Evolutionary conservation across 2,797 vertebrate genomes (phyloP).

Genomic region (Phalloptychus januarius): DNA sequence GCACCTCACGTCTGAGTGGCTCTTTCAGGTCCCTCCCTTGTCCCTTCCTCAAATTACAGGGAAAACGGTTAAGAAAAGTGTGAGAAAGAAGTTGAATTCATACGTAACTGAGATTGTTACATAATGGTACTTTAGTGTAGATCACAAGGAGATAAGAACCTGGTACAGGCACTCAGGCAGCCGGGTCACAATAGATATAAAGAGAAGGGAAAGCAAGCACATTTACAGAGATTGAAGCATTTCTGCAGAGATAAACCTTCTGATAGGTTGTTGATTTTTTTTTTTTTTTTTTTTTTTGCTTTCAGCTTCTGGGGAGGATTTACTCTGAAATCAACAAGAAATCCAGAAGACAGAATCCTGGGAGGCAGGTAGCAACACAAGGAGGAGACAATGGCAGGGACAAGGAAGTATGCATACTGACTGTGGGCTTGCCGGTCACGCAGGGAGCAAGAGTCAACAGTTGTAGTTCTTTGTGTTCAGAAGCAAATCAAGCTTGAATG

Average conservation of each 20-base stretch:
- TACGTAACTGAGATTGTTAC: conserved; percentile 58
- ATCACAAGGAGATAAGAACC: conserved; percentile 32
- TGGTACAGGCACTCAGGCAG: conserved; percentile 49
- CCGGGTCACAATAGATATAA: conserved; percentile 41
- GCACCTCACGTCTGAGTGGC: conserved; percentile 1
- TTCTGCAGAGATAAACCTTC: conserved; percentile 10
- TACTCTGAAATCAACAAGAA: conserved; percentile 1
- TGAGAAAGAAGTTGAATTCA: conserved; percentile 56
- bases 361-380: neutral
- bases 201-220: conserved; percentile 14
- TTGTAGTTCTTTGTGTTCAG: neutral
- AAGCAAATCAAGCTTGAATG: conserved; percentile 17
- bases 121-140: conserved; percentile 59
- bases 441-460: conserved; percentile 7
- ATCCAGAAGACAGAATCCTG: conserved; percentile 6
- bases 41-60: conserved; percentile 43
- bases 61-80: conserved; percentile 33
- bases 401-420: conserved; percentile 8
- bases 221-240: conserved; percentile 17
- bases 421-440: conserved; percentile 6
- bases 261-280: conserved; percentile 7
- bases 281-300: neutral
- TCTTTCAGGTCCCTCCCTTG: conserved; percentile 48
- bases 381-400: conserved; percentile 12
- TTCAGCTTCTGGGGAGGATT: conserved; percentile 22